Evolutionary conservation across 2,888 invertebrate genomes (phyloP), one percentile per base, ranked within the genome.

Genomic region (Nomada lathburiana): DNA sequence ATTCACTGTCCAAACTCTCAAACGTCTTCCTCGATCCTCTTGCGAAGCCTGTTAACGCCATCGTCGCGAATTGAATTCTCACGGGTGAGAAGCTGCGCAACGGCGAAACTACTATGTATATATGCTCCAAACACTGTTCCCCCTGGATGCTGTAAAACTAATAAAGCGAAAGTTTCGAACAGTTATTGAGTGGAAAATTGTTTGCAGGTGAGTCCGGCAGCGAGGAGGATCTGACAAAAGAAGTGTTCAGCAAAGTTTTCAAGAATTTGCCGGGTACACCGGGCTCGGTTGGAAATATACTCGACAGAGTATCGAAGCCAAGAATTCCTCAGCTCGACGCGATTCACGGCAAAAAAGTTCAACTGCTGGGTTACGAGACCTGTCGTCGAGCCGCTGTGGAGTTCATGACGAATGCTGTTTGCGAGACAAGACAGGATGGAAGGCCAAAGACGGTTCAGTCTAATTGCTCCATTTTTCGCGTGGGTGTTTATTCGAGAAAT

Each of bases 181-280:
- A 16, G 0, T 63, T 59, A 18, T 16, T 23, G n/a, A 0, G 10
- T 13, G 9, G 18, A 26, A 44, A 11, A 57, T 63, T 72, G 36
- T 73, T 68, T 64, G 0, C 74, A 93, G 93, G 89, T 11, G 91
- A 91, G 36, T 91, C 91, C 5, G 91, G 92, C 44, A 90, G 85
- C 81, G 93, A 93, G 18, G 93, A 93, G 59, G 91, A 93, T 52
- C 62, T 92, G 63, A 91, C 92, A 85, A 91, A 91, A 23, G 91
- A 93, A 76, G 92, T 93, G 1, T 63, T 93, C 10, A 86, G 89
- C 0, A 92, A 92, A 80, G 92, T 93, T 7, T 93, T 93, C 67
- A 88, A 91, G 77, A 90, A 93, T 64, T 86, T 93, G 4, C 93
- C 93, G 0, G 93, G 92, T 0, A 89, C 92, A 0, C 88, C 92